Base-by-base conservation (phyloP, 2,113 vertebrate species). In the Brachyhypopomus occidentalis region DNA sequence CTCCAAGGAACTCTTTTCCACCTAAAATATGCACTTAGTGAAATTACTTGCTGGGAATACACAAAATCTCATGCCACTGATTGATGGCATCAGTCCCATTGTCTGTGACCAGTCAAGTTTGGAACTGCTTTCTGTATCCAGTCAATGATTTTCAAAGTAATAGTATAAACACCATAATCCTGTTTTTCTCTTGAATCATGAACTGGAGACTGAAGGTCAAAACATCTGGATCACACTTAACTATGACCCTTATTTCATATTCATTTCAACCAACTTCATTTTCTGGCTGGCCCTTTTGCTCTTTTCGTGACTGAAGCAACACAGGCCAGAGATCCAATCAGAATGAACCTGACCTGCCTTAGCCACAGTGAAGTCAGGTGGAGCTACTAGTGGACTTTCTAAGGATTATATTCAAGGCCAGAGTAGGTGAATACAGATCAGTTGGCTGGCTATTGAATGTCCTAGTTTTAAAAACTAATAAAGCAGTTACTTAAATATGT, bases 91-190 rank as follows among this genome's bases (percentile, higher is more conserved):
- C 67, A 27, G 75, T 27, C 75, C 30, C 45, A 56, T 30, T 22
- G 38, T 58, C 70, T 63, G 52, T 36, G 8, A 78, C 20, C n/a
- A n/a, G 62, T 77, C 62, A 78, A 22, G 12, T 69, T 78, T 38
- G n/a, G 22, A 58, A 78, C 19, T n/a, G 7, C 11, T 70, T 70
- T 70, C 52, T 70, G 16, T 45, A 71, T 79, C 52, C 66, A 79
- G 19, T 17, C 67, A 41, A 34, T 71, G 55, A 38, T 45, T 45
- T 78, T 25, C 19, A 70, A 64, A 69, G 48, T 64, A 2, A 36
- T 52, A 30, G 56, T 23, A 48, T 36, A 45, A 75, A 38, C 66
- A n/a, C 77, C 9, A 17, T 20, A 16, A 60, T 48, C 56, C 69
- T 79, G 69, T 41, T 62, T 30, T 36, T 79, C 19, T 56, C 60